Percentiles rank a stretch among this genome's conserved stretches.
Conservation (phyloP, 2,113 vertebrate genomes). For the Xiphorhynchus elegans region DNA sequence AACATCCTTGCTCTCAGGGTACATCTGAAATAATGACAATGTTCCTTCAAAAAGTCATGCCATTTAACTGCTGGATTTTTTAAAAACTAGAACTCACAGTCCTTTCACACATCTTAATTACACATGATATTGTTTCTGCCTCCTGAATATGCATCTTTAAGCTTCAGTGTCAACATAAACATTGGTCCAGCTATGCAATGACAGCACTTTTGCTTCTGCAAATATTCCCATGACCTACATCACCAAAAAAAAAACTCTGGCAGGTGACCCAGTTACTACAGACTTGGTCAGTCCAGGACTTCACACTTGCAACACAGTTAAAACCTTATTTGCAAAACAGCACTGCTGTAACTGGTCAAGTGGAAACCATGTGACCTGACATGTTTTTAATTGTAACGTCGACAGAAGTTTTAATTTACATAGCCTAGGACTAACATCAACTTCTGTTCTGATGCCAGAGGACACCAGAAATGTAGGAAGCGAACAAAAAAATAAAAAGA, state of each 20-base stretch:
- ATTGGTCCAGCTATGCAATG: neutral
- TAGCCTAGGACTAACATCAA: neutral
- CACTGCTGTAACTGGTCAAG: constrained; percentile 2
- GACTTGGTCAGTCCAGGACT: constrained; percentile 43
- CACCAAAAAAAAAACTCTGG: neutral
- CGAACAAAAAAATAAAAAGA: neutral
- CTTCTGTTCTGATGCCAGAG: constrained; percentile 48
- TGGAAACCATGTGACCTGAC: constrained; percentile 2
- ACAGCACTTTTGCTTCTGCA: constrained; percentile 25
- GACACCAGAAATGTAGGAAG: constrained; percentile 36
- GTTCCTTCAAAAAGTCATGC: rapidly evolving
- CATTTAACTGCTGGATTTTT: neutral
- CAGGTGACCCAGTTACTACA: constrained; percentile 43
- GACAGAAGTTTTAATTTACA: constrained; percentile 4
- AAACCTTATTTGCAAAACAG: constrained; percentile 49
- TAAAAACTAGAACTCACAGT: neutral
- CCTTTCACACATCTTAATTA: neutral
- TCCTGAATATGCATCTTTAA: neutral
- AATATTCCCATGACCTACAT: constrained; percentile 22
- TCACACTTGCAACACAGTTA: constrained; percentile 34
- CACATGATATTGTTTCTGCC: neutral
- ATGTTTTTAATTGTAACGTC: neutral
- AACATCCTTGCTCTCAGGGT: neutral
- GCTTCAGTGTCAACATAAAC: neutral
- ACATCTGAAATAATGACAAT: neutral